Evolutionary conservation across 2,113 vertebrate species (phyloP).

Genomic region (Thalassarche chlororhynchos): DNA sequence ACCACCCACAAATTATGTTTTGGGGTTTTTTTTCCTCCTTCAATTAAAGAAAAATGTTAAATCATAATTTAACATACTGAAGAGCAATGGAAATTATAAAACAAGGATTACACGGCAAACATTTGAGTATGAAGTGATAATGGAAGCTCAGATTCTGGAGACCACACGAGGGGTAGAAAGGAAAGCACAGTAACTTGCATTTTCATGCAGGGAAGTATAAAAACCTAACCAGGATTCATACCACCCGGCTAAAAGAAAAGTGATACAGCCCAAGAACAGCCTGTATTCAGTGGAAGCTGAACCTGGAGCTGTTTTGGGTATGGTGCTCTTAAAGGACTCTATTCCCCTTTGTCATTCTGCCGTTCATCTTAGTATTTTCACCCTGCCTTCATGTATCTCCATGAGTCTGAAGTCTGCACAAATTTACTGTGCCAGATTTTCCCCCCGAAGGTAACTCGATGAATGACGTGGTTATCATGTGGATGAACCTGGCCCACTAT

Average conservation of each 20-base stretch:
- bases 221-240: not conserved
- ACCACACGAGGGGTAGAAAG: not conserved
- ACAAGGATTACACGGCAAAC: not conserved
- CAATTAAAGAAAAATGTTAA: slow-evolving; percentile 13
- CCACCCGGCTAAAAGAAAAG: not conserved
- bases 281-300: not conserved
- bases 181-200: not conserved
- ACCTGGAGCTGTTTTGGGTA: not conserved
- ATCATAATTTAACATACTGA: not conserved
- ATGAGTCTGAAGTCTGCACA: not conserved
- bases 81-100: not conserved
- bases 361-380: not conserved
- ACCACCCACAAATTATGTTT: not conserved
- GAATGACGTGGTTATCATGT: not conserved
- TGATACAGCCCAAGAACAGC: not conserved
- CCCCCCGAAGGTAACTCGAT: not conserved
- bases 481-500: not conserved
- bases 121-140: not conserved
- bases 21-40: not conserved
- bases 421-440: not conserved
- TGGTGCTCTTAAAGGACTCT: not conserved
- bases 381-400: not conserved
- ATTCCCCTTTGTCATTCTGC: not conserved
- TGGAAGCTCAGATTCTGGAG: not conserved
- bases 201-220: not conserved